Percentiles rank a stretch among this genome's conserved stretches.
Evolutionary conservation across 2,113 vertebrate genomes (phyloP).

Genomic region (Vombatus ursinus): DNA sequence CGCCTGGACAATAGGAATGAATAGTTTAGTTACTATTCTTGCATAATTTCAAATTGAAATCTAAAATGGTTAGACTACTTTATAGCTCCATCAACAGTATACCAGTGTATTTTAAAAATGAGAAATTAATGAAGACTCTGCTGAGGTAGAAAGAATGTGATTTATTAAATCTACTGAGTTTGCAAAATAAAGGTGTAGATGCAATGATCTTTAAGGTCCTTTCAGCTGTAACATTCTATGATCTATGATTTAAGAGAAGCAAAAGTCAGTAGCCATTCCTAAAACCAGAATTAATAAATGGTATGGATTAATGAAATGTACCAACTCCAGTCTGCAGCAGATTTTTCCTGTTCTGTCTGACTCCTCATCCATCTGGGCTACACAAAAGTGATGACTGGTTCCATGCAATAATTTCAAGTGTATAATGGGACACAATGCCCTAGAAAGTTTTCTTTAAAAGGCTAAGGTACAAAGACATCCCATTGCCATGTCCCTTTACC

Average conservation of each 20-base stretch:
- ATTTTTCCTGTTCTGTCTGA: not conserved
- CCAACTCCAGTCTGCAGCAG: not conserved
- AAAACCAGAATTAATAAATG: not conserved
- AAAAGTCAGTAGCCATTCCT: not conserved
- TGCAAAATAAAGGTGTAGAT: not conserved
- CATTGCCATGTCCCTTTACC: not conserved
- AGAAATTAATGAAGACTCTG: not conserved
- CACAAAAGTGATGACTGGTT: not conserved
- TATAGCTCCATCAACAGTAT: not conserved
- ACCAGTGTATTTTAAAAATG: not conserved
- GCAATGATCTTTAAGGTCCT: not conserved
- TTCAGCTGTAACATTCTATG: not conserved
- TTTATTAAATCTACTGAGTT: not conserved
- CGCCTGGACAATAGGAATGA: not conserved
- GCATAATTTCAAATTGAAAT: not conserved
- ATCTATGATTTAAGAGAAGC: not conserved
- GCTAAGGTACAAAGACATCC: not conserved
- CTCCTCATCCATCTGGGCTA: not conserved
- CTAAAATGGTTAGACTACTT: not conserved
- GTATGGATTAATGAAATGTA: not conserved
- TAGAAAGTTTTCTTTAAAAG: not conserved
- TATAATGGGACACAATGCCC: not conserved
- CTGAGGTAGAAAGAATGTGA: not conserved
- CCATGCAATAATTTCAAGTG: not conserved
- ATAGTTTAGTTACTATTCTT: not conserved